A percentile compares a stretch with the other conserved stretches of the same genome.
These are phyloP conservation scores for Paradisaea rubra DNA, from an alignment of 2,113 vertebrate genomes.

Conservation along the genomic window DNA sequence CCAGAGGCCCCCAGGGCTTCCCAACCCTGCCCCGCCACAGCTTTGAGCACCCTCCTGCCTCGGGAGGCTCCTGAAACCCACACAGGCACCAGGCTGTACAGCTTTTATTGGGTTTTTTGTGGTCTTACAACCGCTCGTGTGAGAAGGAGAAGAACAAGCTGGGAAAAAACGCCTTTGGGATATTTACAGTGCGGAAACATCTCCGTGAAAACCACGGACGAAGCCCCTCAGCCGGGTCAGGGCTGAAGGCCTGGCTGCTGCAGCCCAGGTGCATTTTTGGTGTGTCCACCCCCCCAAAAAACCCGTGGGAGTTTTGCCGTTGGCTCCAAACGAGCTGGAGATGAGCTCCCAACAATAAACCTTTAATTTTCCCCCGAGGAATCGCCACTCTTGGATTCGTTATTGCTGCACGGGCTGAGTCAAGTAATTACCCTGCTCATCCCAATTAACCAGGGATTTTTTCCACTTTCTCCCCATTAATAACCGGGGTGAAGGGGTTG, in stretches of 20 bases:
- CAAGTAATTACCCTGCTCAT: background rate
- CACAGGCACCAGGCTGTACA: rapidly evolving
- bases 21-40: rapidly evolving
- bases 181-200: background rate
- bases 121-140: background rate
- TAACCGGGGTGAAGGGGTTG: background rate
- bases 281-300: rapidly evolving
- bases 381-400: background rate
- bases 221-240: background rate
- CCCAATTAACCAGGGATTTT: background rate
- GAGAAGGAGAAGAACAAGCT: background rate
- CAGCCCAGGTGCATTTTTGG: background rate
- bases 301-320: background rate
- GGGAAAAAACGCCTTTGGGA: rapidly evolving
- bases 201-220: background rate
- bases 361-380: background rate
- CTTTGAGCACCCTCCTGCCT: background rate
- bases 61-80: background rate
- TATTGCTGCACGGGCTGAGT: background rate
- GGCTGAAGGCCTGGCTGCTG: background rate
- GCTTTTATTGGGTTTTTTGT: background rate
- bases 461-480: background rate
- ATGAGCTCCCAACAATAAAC: background rate
- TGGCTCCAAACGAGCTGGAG: background rate
- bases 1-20: background rate